Percentiles rank a stretch among this genome's conserved stretches.
Evolutionary conservation across 1,140 invertebrate genomes (phyloP).

Genomic region (Phymastichus coffea): DNA sequence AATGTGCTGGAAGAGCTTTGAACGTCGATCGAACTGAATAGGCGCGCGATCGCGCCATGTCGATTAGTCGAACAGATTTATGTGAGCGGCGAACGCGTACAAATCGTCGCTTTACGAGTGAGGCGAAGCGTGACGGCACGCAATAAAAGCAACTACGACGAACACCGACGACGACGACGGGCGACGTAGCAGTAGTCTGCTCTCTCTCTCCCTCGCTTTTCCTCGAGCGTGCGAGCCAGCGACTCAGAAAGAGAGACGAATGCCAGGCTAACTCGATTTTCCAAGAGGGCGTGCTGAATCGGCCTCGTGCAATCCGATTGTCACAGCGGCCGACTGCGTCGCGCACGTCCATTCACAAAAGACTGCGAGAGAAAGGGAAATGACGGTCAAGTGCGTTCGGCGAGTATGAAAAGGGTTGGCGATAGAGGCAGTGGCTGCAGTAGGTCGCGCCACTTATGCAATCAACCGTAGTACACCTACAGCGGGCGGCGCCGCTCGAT

Average conservation of each 20-base stretch:
- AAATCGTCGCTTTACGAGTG: background rate
- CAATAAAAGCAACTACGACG: background rate
- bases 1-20: too few relatives aligned
- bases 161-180: too few relatives aligned
- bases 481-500: background rate
- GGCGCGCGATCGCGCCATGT: too few relatives aligned
- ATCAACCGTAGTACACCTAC: background rate
- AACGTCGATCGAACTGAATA: too few relatives aligned
- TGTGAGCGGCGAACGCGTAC: background rate
- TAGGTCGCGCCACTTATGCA: background rate
- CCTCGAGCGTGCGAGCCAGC: background rate
- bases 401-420: background rate
- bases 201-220: background rate
- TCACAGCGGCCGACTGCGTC: background rate
- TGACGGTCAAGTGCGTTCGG: too few relatives aligned
- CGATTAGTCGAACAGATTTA: too few relatives aligned
- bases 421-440: background rate
- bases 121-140: background rate
- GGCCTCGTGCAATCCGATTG: background rate
- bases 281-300: background rate
- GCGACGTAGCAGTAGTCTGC: too few relatives aligned
- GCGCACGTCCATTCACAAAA: too few relatives aligned
- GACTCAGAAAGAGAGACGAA: background rate
- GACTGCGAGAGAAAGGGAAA: too few relatives aligned
- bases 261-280: conserved; percentile 7